A percentile compares a stretch with the other conserved stretches of the same genome.
Evolutionary conservation across 1,140 invertebrate species (phyloP).

Genomic region (Chrysoperla carnea): DNA sequence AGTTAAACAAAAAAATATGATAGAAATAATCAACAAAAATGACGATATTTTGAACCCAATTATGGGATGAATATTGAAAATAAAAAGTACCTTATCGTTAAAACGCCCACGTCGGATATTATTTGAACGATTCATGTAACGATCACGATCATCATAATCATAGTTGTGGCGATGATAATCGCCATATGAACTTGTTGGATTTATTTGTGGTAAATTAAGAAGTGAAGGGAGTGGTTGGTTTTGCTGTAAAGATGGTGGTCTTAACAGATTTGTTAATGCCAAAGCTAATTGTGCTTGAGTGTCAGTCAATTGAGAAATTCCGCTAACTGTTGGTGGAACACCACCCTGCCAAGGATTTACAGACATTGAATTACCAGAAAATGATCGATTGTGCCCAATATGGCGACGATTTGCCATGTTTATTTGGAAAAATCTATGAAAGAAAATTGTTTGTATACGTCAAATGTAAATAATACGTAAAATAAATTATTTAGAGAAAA

Average conservation of each 20-base stretch:
- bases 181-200: neutral
- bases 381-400: too few relatives aligned
- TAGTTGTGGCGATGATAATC: neutral
- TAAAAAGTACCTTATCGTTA: too few relatives aligned
- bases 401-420: too few relatives aligned
- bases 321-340: neutral
- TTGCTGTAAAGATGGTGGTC: neutral
- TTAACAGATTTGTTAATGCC: neutral
- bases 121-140: neutral
- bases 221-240: neutral
- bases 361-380: too few relatives aligned
- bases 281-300: conserved; percentile 1
- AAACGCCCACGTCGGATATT: neutral
- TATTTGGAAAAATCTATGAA: too few relatives aligned
- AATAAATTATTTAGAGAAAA: too few relatives aligned
- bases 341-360: conserved; percentile 2
- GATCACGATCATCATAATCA: neutral
- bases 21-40: neutral
- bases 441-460: too few relatives aligned
- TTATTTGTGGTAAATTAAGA: neutral
- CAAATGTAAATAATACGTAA: too few relatives aligned
- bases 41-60: too few relatives aligned
- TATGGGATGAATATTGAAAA: too few relatives aligned
- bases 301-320: neutral
- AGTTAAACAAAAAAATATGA: neutral